A percentile compares a stretch with the other conserved stretches of the same genome.
These are phyloP conservation scores for Meloidogyne exigua DNA, from an alignment of 1,140 invertebrate genomes.

Conservation along the genomic window DNA sequence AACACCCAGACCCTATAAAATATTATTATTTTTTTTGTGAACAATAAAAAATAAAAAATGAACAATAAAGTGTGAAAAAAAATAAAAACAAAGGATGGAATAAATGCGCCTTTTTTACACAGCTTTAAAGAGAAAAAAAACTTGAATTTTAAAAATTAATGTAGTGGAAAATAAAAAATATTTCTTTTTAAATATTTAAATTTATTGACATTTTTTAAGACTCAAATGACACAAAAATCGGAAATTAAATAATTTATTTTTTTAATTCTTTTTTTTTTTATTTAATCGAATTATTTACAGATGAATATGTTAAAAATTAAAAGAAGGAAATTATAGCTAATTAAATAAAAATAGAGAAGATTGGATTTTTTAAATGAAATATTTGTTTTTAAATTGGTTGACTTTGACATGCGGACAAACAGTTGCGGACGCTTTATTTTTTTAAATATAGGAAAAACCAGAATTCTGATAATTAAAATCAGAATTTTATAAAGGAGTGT, in stretches of 20 bases:
- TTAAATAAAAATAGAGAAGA: too few relatives aligned
- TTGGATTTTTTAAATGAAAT: too few relatives aligned
- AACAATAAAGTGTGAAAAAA: slow-evolving; percentile 5
- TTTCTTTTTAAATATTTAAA: too few relatives aligned
- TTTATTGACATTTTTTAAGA: neutral
- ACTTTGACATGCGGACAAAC: too few relatives aligned
- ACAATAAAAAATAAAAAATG: neutral
- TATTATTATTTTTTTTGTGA: neutral
- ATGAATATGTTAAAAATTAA: neutral
- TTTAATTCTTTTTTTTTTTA: neutral
- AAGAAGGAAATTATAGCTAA: neutral
- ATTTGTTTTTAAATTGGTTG: too few relatives aligned
- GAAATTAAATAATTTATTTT: neutral
- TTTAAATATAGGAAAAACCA: too few relatives aligned
- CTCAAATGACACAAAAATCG: neutral
- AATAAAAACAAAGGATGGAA: neutral
- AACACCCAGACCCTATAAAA: too few relatives aligned
- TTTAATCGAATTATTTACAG: neutral
- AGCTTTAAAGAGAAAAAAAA: neutral
- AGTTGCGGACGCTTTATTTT: too few relatives aligned
- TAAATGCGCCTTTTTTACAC: neutral
- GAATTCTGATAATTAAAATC: too few relatives aligned
- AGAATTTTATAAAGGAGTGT: too few relatives aligned
- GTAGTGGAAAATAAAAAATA: too few relatives aligned
- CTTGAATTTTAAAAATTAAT: neutral